Percentiles rank a stretch among this genome's conserved stretches.
Conservation (phyloP, 2,888 invertebrate genomes). For the Nomada fabriciana region DNA sequence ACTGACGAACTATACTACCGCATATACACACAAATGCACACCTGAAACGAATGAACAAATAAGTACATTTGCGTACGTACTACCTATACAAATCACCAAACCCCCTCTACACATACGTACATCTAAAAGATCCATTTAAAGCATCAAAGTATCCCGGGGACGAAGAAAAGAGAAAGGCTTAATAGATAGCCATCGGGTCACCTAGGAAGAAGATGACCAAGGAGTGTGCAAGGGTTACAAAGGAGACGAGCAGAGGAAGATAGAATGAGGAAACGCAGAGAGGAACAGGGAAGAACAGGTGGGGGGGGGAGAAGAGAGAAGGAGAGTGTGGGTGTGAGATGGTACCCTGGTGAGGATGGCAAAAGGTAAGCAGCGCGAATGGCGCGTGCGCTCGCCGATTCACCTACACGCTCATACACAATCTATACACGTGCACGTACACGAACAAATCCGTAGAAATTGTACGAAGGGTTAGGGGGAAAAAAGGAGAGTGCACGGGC, state of each 20-base stretch:
- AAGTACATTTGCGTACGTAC: not conserved
- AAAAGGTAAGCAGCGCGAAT: conserved; percentile 61
- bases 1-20: not conserved
- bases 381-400: conserved; percentile 51
- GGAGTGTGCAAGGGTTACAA: conserved; percentile 32
- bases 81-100: not conserved
- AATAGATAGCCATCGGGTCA: conserved; percentile 52
- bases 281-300: no score
- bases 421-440: conserved; percentile 34
- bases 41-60: not conserved
- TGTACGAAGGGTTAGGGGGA: not conserved
- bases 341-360: conserved; percentile 40
- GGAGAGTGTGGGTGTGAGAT: conserved; percentile 34
- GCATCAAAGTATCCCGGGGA: conserved; percentile 29
- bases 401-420: conserved; percentile 17
- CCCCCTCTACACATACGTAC: not conserved
- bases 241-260: conserved; percentile 34
- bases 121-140: not conserved
- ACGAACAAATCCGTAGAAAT: not conserved
- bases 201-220: conserved; percentile 55
- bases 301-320: conserved; percentile 24
- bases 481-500: conserved; percentile 22
- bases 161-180: conserved; percentile 55
- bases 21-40: not conserved
- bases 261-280: conserved; percentile 65